phyloP scores from a whole-genome alignment of 2,888 invertebrate genomes.

The Brenthis ino region DNA sequence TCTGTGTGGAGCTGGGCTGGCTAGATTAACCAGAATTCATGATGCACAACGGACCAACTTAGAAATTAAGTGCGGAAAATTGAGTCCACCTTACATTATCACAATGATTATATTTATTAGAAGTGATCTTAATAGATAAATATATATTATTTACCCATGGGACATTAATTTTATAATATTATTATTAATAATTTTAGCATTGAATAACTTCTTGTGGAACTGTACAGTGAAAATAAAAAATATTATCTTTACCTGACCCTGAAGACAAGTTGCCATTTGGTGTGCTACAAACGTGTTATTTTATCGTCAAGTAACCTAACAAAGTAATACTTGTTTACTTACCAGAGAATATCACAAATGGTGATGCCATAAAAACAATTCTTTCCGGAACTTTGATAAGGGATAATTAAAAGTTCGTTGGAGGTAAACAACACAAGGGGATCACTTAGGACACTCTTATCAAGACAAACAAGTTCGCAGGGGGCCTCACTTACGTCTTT shows the following conservation, averaged over 20 bases:
- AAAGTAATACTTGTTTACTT: slow-evolving; percentile 37
- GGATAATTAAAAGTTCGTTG: slow-evolving; percentile 39
- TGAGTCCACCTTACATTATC: too few relatives aligned
- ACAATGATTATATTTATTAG: too few relatives aligned
- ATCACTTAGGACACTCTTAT: slow-evolving; percentile 49
- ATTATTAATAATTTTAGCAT: neutral
- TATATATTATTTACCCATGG: too few relatives aligned
- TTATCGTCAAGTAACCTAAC: slow-evolving; percentile 25
- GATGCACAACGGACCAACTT: too few relatives aligned
- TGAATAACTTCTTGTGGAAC: neutral
- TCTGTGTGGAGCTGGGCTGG: too few relatives aligned
- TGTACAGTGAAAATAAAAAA: slow-evolving; percentile 9
- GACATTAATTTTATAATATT: too few relatives aligned
- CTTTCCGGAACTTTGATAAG: slow-evolving; percentile 47
- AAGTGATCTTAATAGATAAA: too few relatives aligned
- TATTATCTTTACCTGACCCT: slow-evolving; percentile 36
- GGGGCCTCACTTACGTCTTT: slow-evolving; percentile 76
- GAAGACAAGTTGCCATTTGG: slow-evolving; percentile 39
- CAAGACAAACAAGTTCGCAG: slow-evolving; percentile 73
- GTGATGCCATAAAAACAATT: slow-evolving; percentile 51
- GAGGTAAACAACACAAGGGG: slow-evolving; percentile 35
- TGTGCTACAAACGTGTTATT: slow-evolving; percentile 22
- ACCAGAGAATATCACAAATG: slow-evolving; percentile 39
- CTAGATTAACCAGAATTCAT: too few relatives aligned
- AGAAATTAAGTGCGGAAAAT: too few relatives aligned